These are phyloP conservation scores for Alentia gelatinosa DNA, from an alignment of 2,888 invertebrate genomes.

Conservation along the genomic window DNA sequence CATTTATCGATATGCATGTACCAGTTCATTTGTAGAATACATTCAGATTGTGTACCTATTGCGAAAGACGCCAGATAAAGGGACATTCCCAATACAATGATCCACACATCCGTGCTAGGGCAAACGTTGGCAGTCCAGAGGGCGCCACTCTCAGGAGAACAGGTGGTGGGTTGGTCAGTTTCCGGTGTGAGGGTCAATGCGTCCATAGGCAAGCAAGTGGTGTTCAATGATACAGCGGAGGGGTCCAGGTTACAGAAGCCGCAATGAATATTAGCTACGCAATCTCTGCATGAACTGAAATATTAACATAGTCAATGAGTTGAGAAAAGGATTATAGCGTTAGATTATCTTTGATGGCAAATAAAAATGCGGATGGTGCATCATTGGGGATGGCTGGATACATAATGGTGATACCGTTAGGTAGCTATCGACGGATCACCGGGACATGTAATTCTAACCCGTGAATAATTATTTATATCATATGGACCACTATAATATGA, in stretches of 20 bases:
- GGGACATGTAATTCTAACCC: no score
- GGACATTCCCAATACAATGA: not conserved
- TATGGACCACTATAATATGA: no score
- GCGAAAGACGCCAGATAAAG: not conserved
- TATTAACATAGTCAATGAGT: not conserved
- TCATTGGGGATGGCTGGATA: no score
- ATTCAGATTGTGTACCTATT: no score
- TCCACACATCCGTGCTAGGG: not conserved
- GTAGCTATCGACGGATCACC: no score
- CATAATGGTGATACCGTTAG: no score
- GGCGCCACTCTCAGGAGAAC: not conserved
- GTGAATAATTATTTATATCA: no score
- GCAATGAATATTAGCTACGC: not conserved
- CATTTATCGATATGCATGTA: no score
- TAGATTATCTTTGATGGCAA: no score
- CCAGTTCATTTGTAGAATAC: no score
- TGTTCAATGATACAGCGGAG: no score
- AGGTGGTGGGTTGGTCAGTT: not conserved
- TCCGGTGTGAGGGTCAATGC: not conserved
- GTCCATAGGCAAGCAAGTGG: not conserved
- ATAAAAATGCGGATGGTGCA: no score
- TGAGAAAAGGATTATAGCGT: not conserved
- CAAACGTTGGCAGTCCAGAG: not conserved
- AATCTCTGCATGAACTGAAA: not conserved
- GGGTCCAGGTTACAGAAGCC: not conserved